These are phyloP conservation scores for Thalassoma bifasciatum DNA, from an alignment of 2,113 vertebrate genomes.

Conservation along the genomic window DNA sequence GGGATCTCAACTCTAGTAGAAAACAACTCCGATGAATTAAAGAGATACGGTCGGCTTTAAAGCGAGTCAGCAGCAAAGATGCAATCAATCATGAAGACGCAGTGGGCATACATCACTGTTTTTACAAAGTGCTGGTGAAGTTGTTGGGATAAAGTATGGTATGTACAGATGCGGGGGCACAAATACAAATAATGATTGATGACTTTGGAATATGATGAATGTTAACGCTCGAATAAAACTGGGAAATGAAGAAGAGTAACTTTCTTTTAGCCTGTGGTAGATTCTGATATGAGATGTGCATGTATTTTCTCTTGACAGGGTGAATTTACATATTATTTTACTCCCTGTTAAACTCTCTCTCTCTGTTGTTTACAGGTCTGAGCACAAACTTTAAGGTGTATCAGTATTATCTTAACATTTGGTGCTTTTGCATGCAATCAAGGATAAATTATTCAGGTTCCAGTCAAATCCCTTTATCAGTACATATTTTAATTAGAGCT, in stretches of 20 bases:
- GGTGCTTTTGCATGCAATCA: no score
- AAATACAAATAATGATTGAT: constrained; percentile 59
- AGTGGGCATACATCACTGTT: constrained; percentile 48
- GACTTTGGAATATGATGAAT: constrained; percentile 45
- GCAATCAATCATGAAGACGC: constrained; percentile 58
- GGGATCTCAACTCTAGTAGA: constrained; percentile 4
- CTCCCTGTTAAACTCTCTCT: no score
- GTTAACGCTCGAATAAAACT: constrained; percentile 1
- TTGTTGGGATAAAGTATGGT: constrained; percentile 10
- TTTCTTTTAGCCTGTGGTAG: neutral
- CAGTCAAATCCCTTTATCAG: no score
- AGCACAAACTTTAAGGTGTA: no score
- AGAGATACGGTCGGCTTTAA: constrained; percentile 43
- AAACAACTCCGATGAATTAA: constrained; percentile 44
- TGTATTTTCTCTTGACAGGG: no score
- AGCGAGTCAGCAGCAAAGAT: constrained; percentile 55
- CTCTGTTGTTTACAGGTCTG: no score
- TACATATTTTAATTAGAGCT: no score
- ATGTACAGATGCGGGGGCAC: constrained; percentile 42
- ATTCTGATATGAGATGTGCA: neutral
- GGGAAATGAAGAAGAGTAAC: constrained; percentile 13
- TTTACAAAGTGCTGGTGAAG: constrained; percentile 29
- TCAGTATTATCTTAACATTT: no score
- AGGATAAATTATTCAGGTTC: no score
- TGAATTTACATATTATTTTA: no score